Percentiles rank a stretch among this genome's conserved stretches.
Conservation (phyloP, 2,113 vertebrate species). For the Pipa parva region DNA sequence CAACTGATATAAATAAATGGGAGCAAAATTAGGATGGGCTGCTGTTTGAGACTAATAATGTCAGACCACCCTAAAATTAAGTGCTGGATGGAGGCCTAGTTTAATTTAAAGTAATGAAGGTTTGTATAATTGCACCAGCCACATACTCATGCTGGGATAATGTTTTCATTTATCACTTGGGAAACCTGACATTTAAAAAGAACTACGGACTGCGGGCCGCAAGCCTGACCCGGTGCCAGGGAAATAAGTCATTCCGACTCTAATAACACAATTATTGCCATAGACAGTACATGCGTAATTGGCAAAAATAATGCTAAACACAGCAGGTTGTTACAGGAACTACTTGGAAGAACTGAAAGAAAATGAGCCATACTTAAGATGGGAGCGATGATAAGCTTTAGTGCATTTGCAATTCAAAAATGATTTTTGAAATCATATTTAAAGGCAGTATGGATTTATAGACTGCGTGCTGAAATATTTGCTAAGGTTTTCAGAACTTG, state of each 20-base stretch:
- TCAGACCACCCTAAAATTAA: not conserved
- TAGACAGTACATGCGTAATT: not conserved
- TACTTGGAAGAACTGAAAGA: not conserved
- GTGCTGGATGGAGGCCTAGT: not conserved
- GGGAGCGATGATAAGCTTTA: no score
- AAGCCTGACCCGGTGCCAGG: not conserved
- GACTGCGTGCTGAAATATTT: no score
- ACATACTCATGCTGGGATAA: conserved; percentile 20
- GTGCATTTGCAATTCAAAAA: no score
- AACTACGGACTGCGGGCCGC: conserved; percentile 1
- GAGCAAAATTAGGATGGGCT: not conserved
- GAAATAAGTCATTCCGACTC: conserved; percentile 1
- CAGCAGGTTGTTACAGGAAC: not conserved
- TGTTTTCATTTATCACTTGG: conserved; percentile 22
- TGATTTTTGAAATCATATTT: no score
- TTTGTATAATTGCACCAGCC: conserved; percentile 13
- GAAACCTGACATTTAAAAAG: conserved; percentile 13
- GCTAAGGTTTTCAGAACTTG: no score
- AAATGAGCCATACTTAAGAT: not conserved
- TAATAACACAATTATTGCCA: conserved; percentile 18
- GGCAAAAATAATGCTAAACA: not conserved
- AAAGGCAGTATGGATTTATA: no score
- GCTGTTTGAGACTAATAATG: conserved; percentile 15
- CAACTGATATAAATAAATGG: conserved; percentile 2
- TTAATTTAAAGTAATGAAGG: conserved; percentile 32